phyloP scores from a whole-genome alignment of 2,888 invertebrate genomes.

The Sympetrum striolatum region DNA sequence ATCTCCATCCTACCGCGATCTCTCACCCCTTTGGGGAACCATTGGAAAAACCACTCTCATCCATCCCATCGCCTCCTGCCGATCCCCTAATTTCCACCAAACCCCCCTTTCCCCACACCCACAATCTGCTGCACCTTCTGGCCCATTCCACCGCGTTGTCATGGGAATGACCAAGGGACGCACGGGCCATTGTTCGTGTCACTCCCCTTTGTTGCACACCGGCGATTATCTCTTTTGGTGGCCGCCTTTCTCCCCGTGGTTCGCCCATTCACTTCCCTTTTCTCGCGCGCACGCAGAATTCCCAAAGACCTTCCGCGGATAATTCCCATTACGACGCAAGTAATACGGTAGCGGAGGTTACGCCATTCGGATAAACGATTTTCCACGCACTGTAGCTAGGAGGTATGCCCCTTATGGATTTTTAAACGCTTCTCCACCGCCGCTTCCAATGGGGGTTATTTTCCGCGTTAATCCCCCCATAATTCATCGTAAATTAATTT shows the following conservation, averaged over 20 bases:
- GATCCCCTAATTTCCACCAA: neutral
- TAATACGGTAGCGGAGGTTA: neutral
- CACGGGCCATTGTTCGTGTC: slow-evolving; percentile 26
- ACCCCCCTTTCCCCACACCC: neutral
- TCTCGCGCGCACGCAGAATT: neutral
- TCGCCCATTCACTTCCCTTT: neutral
- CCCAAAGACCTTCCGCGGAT: neutral
- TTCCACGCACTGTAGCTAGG: neutral
- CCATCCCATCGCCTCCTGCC: neutral
- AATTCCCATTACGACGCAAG: slow-evolving; percentile 4
- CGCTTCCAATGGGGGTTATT: neutral
- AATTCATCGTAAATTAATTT: neutral
- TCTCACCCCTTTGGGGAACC: neutral
- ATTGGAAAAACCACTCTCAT: neutral
- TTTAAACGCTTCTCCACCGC: neutral
- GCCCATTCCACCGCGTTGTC: neutral
- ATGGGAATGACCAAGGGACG: slow-evolving; percentile 35
- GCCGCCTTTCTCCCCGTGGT: neutral
- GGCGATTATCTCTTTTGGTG: neutral
- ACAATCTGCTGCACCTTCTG: neutral
- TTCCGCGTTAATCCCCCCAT: neutral
- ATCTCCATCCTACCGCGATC: neutral
- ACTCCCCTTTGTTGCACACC: slow-evolving; percentile 33
- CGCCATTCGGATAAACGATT: neutral
- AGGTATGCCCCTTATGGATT: neutral